These are phyloP conservation scores for Eulemur rubriventer DNA, from an alignment of 2,797 vertebrate species.

Conservation along the genomic window DNA sequence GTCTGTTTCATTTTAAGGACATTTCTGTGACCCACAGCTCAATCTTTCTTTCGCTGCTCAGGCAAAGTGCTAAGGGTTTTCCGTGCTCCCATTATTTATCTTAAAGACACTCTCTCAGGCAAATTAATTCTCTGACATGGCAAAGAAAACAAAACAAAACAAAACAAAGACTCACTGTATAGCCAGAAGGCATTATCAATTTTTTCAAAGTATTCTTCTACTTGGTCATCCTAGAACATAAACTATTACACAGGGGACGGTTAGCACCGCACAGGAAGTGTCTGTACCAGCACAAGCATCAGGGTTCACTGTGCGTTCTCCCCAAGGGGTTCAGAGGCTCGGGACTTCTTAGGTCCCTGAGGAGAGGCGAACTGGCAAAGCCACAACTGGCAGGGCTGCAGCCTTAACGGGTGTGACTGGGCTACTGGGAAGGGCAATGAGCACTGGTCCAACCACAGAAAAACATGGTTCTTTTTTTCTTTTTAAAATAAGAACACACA, in stretches of 20 bases:
- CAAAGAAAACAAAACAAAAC: conserved; percentile 75
- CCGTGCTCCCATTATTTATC: conserved; percentile 41
- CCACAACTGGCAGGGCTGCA: not conserved
- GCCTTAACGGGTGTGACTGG: conserved; percentile 16
- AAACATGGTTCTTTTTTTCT: not conserved
- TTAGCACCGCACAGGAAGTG: conserved; percentile 63
- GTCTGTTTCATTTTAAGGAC: conserved; percentile 72
- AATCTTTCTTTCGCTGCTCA: conserved; percentile 63
- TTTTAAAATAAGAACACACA: not conserved
- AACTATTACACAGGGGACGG: conserved; percentile 63
- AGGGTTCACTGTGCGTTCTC: conserved; percentile 30
- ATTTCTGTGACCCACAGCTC: conserved; percentile 79
- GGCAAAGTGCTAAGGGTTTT: conserved; percentile 63
- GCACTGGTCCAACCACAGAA: not conserved
- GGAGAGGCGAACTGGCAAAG: conserved; percentile 51
- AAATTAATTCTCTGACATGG: conserved; percentile 71
- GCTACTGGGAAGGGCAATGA: conserved; percentile 5
- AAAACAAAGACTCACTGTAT: conserved; percentile 77
- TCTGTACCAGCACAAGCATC: conserved; percentile 39
- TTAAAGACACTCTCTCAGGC: conserved; percentile 71
- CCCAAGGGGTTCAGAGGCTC: not conserved
- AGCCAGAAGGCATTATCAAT: conserved; percentile 74
- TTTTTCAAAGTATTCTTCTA: conserved; percentile 78
- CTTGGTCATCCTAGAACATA: conserved; percentile 66
- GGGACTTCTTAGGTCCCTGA: conserved; percentile 10